Percentiles rank a stretch among this genome's conserved stretches.
phyloP scores from a whole-genome alignment of 2,888 invertebrate species.

The Diaprepes abbreviatus region DNA sequence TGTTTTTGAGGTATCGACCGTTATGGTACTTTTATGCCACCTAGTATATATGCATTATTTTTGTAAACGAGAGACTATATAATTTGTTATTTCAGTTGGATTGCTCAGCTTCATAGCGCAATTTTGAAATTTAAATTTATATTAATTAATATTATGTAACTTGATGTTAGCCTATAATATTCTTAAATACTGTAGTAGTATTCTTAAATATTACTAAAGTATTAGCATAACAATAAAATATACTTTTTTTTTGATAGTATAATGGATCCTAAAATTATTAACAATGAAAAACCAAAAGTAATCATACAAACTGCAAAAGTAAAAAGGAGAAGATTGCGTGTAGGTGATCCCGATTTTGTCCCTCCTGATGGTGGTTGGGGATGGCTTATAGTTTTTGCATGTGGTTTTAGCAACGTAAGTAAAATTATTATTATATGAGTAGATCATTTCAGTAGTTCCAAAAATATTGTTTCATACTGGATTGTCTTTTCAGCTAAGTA shows the following conservation, averaged over 20 bases:
- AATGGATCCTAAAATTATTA: constrained; percentile 28
- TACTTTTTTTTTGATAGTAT: background rate
- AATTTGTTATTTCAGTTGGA: no score
- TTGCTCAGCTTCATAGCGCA: no score
- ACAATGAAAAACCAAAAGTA: constrained; percentile 34
- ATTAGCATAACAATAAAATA: background rate
- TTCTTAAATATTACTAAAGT: no score
- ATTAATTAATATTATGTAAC: background rate
- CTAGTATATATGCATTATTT: no score
- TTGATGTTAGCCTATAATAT: background rate
- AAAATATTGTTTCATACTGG: constrained; percentile 24
- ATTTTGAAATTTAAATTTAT: no score
- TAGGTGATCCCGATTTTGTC: constrained; percentile 70
- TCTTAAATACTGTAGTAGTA: background rate
- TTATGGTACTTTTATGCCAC: no score
- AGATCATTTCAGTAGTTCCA: no score
- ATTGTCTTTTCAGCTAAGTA: constrained; percentile 72
- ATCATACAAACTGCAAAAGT: constrained; percentile 43
- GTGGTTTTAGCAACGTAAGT: constrained; percentile 81
- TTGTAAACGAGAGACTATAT: no score
- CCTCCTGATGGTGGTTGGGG: constrained; percentile 86
- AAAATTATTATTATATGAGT: background rate
- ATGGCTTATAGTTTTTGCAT: constrained; percentile 80
- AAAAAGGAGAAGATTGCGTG: constrained; percentile 60
- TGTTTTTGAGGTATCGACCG: no score